Base-by-base conservation (phyloP, 2,113 vertebrate genomes). In the Trematocara nigrifrons region DNA sequence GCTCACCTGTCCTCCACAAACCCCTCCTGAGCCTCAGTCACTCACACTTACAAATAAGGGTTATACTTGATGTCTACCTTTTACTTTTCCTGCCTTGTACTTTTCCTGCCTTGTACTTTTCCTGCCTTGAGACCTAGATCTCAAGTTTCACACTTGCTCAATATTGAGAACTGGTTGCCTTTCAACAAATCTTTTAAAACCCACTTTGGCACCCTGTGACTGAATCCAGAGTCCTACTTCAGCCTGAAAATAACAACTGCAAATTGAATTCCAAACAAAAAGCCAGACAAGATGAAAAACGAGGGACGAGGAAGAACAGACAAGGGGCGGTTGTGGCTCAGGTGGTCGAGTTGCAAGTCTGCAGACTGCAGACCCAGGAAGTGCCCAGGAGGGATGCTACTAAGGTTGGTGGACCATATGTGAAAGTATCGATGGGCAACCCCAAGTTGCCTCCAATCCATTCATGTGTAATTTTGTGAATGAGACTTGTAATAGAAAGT, bases 21-120 rank as follows among this genome's bases (percentile, higher is more conserved):
- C n/a, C 35, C 64, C n/a, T 69, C 64, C 35, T 42, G 0, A 69
- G 0, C 66, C 2, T 8, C 35, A 22, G 61, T 66, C 0, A 66
- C 61, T 66, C 18, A 22, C 6, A 40, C 35, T 40, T 13, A 4
- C 33, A 64, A 6, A 6, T 64, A 33, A n/a, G 31, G 3, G 16
- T 3, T 61, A 61, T 35, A 61, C 5, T 64, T 64, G 31, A 64
- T 35, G 31, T 64, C 59, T 35, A 6, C 1, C 0, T 2, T 64
- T 35, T 11, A 6, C 0, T 35, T 64, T 64, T 35, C 16, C 16
- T n/a, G 0, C 59, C 57, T 33, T 61, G 57, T 20, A 20, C 20
- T 20, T 20, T 20, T 20, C 20, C 20, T 20, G 20, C 1, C 0
- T 2, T 64, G n/a, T 11, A 6, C 0, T 35, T 64, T 64, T 35